Percentiles rank a stretch among this genome's conserved stretches.
Evolutionary conservation across 2,888 invertebrate species (phyloP).

Genomic region (Papilio demoleus): DNA sequence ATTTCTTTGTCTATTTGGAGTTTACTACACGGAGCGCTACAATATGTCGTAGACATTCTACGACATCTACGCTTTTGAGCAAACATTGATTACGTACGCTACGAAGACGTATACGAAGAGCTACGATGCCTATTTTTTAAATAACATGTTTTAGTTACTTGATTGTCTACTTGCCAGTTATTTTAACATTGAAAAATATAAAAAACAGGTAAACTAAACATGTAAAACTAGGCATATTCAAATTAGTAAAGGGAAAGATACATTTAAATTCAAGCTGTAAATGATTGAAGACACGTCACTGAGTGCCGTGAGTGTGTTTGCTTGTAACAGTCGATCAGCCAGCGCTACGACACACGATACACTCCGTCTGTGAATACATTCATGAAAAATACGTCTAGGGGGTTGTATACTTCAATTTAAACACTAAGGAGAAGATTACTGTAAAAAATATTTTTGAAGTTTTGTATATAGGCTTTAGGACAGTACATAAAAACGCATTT

Average conservation of each 20-base stretch:
- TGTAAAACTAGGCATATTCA: no score
- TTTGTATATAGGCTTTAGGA: no score
- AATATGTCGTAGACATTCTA: conserved; percentile 53
- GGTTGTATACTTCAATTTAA: conserved; percentile 2
- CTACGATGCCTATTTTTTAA: no score
- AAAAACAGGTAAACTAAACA: no score
- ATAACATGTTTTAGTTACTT: no score
- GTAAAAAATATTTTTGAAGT: neutral
- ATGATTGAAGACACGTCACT: conserved; percentile 11
- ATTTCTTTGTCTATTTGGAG: conserved; percentile 68
- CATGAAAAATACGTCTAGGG: conserved; percentile 35
- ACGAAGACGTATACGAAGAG: neutral
- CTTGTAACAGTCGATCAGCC: conserved; percentile 59
- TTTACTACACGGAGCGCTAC: conserved; percentile 56
- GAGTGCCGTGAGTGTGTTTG: conserved; percentile 57
- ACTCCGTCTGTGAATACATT: conserved; percentile 34
- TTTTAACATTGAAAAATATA: neutral
- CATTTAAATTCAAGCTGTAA: conserved; percentile 10
- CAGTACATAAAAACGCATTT: no score
- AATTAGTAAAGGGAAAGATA: no score
- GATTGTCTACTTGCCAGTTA: no score
- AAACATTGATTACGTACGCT: neutral
- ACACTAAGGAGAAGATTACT: neutral
- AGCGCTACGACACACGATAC: conserved; percentile 47
- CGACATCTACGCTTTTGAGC: conserved; percentile 22